Evolutionary conservation across 2,888 invertebrate genomes (phyloP).

Genomic region (Phortica okadai): DNA sequence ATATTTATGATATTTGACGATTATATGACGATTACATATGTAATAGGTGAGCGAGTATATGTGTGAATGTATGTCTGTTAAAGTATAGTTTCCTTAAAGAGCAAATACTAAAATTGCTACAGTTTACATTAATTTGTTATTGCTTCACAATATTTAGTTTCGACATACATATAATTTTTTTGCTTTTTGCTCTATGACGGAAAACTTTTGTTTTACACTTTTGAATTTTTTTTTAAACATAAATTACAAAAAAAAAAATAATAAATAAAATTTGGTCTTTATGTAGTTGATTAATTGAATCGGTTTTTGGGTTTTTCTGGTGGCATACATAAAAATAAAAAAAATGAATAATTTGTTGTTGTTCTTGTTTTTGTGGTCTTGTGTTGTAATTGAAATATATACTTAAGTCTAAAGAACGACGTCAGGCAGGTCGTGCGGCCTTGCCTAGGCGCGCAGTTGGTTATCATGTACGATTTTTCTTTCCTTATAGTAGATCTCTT

Average conservation of each 20-base stretch:
- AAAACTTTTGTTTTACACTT: slow-evolving; percentile 28
- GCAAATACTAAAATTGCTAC: slow-evolving; percentile 29
- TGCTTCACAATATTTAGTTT: slow-evolving; percentile 36
- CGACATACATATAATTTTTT: slow-evolving; percentile 34
- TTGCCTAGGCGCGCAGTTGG: slow-evolving; percentile 77
- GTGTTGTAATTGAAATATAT: slow-evolving; percentile 51
- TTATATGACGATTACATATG: slow-evolving; percentile 30
- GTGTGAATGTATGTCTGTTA: slow-evolving; percentile 39
- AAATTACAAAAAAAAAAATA: slow-evolving; percentile 35
- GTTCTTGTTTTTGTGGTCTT: slow-evolving; percentile 42
- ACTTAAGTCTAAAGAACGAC: slow-evolving; percentile 77
- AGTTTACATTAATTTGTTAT: slow-evolving; percentile 33
- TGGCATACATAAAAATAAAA: slow-evolving; percentile 18
- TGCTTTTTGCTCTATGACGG: slow-evolving; percentile 30
- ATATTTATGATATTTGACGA: slow-evolving; percentile 11
- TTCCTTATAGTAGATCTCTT: slow-evolving; percentile 98
- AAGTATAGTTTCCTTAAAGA: slow-evolving; percentile 15
- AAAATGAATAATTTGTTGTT: slow-evolving; percentile 33
- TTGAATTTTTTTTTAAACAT: slow-evolving; percentile 31
- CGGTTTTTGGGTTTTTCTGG: slow-evolving; percentile 49
- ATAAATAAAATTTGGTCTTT: slow-evolving; percentile 36
- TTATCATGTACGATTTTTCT: slow-evolving; percentile 86
- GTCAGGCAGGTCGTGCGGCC: slow-evolving; percentile 78
- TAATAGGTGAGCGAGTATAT: slow-evolving; percentile 41
- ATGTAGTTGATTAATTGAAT: slow-evolving; percentile 57